Evolutionary conservation across 64 coral and sea anemone species (phyloP).

Genomic region (Catalaphyllia jardinei): DNA sequence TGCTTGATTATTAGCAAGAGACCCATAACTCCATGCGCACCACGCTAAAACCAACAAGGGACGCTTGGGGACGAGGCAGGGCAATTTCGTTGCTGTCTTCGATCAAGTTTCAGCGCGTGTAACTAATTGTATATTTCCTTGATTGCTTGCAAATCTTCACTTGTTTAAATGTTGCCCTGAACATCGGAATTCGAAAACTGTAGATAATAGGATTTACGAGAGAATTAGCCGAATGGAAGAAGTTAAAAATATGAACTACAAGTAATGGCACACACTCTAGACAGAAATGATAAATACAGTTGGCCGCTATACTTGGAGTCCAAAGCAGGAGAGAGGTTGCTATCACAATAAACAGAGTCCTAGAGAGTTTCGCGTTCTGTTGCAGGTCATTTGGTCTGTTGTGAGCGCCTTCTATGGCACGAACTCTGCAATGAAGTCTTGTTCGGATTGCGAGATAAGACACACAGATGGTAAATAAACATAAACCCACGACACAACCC

Average conservation of each 20-base stretch:
- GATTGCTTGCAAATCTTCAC: too few relatives aligned
- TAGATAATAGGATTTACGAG: background rate
- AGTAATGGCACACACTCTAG: background rate
- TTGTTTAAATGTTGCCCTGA: too few relatives aligned
- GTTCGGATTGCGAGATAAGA: background rate
- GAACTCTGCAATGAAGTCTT: background rate
- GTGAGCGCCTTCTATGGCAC: background rate
- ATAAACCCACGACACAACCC: too few relatives aligned
- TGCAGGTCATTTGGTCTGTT: background rate
- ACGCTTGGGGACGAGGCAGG: too few relatives aligned
- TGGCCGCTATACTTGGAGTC: background rate
- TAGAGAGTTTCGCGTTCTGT: background rate
- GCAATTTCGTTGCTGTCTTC: too few relatives aligned
- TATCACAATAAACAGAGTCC: constrained; percentile 30
- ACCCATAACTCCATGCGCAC: too few relatives aligned
- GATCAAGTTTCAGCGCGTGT: too few relatives aligned
- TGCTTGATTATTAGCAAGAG: too few relatives aligned
- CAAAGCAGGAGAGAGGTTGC: background rate
- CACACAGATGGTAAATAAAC: background rate
- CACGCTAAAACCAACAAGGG: too few relatives aligned
- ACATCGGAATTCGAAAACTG: background rate
- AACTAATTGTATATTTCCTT: too few relatives aligned
- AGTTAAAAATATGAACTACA: background rate
- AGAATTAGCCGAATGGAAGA: background rate
- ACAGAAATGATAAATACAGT: background rate